A percentile compares a stretch with the other conserved stretches of the same genome.
Evolutionary conservation across 1,140 invertebrate genomes (phyloP).

Genomic region (Drosophila navojoa): DNA sequence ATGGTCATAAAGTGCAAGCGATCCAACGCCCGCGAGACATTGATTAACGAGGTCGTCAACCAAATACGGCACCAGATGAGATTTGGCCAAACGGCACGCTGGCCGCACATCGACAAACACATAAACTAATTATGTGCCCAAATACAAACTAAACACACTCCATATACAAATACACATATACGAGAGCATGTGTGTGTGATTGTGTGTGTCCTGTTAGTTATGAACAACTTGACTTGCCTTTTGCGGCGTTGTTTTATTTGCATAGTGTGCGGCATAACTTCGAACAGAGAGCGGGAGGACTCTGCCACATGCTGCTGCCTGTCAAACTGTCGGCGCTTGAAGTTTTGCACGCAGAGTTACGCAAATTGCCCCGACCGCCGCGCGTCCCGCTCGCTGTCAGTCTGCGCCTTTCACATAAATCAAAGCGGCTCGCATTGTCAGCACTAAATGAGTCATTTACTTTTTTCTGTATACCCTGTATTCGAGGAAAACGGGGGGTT

Average conservation of each 20-base stretch:
- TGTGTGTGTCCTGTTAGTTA: constrained; percentile 4
- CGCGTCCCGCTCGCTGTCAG: background rate
- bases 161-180: constrained; percentile 2
- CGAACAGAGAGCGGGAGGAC: background rate
- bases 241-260: constrained; percentile 25
- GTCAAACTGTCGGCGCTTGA: constrained; percentile 49
- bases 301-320: constrained; percentile 49
- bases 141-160: constrained; percentile 5
- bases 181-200: background rate
- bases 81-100: constrained; percentile 33
- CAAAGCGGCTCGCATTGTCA: constrained; percentile 55
- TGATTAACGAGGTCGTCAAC: constrained; percentile 66
- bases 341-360: constrained; percentile 36
- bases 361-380: background rate
- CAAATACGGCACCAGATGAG: constrained; percentile 28
- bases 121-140: constrained; percentile 40
- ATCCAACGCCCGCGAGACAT: constrained; percentile 26
- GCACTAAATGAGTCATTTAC: constrained; percentile 61
- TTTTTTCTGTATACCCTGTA: constrained; percentile 6
- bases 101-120: background rate
- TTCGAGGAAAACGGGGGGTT: background rate
- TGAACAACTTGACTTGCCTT: constrained; percentile 27
- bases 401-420: constrained; percentile 46
- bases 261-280: background rate
- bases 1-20: constrained; percentile 44